phyloP scores from a whole-genome alignment of 2,888 invertebrate genomes.

The Alitta virens region DNA sequence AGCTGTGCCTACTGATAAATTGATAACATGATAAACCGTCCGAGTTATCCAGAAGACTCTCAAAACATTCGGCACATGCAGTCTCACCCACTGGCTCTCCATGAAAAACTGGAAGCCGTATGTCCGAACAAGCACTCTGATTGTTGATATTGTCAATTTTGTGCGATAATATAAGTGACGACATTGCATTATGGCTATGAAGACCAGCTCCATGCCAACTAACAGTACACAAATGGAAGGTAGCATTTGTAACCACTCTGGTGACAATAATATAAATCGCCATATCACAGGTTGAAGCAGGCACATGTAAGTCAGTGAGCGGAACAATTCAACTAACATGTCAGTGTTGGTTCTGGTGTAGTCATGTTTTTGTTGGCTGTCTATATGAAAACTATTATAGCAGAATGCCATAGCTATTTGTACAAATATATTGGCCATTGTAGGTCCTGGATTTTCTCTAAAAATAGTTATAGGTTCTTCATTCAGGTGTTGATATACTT shows the following conservation, averaged over 20 bases:
- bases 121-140: conserved; percentile 18
- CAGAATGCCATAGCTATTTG: conserved; percentile 21
- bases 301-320: conserved; percentile 3
- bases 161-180: too few relatives aligned
- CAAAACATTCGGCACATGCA: conserved; percentile 84
- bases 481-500: not conserved
- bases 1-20: not conserved
- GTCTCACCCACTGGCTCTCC: conserved; percentile 84
- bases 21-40: conserved; percentile 23
- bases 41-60: conserved; percentile 84
- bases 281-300: conserved; percentile 11
- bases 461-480: not conserved
- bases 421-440: conserved; percentile 1
- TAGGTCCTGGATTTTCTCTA: not conserved
- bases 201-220: conserved; percentile 3
- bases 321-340: too few relatives aligned
- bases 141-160: not conserved
- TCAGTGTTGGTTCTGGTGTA: conserved; percentile 1
- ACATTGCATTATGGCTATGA: conserved; percentile 1
- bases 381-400: conserved; percentile 19
- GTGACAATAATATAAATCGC: not conserved
- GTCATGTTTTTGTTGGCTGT: not conserved
- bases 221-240: not conserved
- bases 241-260: not conserved
- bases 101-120: conserved; percentile 83